Evolutionary conservation across 2,888 invertebrate species (phyloP).

Genomic region (Erannis defoliaria): DNA sequence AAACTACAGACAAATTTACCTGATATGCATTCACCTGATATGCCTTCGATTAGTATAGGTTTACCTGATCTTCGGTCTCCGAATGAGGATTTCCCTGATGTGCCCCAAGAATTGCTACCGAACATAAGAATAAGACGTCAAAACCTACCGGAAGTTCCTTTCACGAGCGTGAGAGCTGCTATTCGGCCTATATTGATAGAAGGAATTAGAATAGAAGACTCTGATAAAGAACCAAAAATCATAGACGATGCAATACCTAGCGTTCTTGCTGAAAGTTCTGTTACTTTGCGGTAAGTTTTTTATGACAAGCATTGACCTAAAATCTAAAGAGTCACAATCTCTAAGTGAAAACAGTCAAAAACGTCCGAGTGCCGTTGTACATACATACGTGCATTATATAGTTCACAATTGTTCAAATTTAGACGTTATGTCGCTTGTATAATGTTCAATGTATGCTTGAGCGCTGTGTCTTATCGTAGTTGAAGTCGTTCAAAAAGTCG

Average conservation of each 20-base stretch:
- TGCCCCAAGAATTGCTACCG: background rate
- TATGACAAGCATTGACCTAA: too few relatives aligned
- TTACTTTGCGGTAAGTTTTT: conserved; percentile 81
- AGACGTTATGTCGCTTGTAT: too few relatives aligned
- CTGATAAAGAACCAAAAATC: conserved; percentile 85
- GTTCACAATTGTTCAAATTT: too few relatives aligned
- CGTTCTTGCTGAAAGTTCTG: conserved; percentile 87
- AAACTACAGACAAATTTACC: background rate
- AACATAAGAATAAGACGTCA: conserved; percentile 25
- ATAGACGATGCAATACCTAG: conserved; percentile 88
- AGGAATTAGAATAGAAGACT: conserved; percentile 86
- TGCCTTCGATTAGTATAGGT: background rate
- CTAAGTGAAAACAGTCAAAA: too few relatives aligned
- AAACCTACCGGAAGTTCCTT: conserved; percentile 49
- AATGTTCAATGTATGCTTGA: too few relatives aligned
- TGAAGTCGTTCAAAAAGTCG: too few relatives aligned
- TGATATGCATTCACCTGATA: background rate
- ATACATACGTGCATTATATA: too few relatives aligned
- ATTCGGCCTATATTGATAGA: conserved; percentile 66
- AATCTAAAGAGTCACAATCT: too few relatives aligned
- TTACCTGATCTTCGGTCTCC: background rate
- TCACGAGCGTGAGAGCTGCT: conserved; percentile 53
- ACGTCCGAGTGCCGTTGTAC: too few relatives aligned
- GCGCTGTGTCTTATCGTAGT: too few relatives aligned
- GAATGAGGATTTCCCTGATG: background rate